Percentiles rank a stretch among this genome's conserved stretches.
These are phyloP conservation scores for Dryobates pubescens DNA, from an alignment of 2,797 vertebrate genomes.

Conservation along the genomic window DNA sequence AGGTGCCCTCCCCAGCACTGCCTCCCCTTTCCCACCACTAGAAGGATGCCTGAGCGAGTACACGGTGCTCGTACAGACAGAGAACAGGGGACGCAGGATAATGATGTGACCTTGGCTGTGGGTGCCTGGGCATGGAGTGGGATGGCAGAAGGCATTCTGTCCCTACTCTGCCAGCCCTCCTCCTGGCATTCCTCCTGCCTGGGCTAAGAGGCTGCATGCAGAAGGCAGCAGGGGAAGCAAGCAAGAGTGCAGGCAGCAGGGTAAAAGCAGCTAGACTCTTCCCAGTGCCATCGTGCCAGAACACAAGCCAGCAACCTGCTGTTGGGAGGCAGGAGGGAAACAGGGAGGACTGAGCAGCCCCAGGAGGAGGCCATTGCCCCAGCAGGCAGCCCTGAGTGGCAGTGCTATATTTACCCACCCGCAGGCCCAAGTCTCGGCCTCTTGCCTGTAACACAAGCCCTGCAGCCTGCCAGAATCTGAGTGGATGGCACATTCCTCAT, in stretches of 20 bases:
- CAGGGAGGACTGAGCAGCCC: not conserved
- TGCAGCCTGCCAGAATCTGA: slow-evolving; percentile 75
- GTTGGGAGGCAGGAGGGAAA: not conserved
- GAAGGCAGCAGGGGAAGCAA: not conserved
- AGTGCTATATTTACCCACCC: slow-evolving; percentile 58
- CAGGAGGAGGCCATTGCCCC: fast-evolving
- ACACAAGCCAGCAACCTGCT: not conserved
- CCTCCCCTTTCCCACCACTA: not conserved
- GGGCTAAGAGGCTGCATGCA: not conserved
- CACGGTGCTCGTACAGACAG: fast-evolving
- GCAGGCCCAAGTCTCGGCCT: slow-evolving; percentile 9
- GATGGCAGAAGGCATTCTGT: not conserved
- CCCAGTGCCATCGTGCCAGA: not conserved
- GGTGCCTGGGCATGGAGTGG: fast-evolving
- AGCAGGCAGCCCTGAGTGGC: not conserved
- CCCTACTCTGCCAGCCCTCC: not conserved
- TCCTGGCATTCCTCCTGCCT: fast-evolving
- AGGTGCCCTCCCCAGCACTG: not conserved
- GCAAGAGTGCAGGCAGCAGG: not conserved
- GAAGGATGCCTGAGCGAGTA: not conserved
- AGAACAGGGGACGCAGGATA: fast-evolving
- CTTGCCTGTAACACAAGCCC: slow-evolving; percentile 76
- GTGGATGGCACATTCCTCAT: slow-evolving; percentile 82
- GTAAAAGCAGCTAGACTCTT: not conserved
- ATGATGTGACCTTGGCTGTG: not conserved